Conservation (phyloP, 2,888 invertebrate species). For the Stenichneumon culpator region DNA sequence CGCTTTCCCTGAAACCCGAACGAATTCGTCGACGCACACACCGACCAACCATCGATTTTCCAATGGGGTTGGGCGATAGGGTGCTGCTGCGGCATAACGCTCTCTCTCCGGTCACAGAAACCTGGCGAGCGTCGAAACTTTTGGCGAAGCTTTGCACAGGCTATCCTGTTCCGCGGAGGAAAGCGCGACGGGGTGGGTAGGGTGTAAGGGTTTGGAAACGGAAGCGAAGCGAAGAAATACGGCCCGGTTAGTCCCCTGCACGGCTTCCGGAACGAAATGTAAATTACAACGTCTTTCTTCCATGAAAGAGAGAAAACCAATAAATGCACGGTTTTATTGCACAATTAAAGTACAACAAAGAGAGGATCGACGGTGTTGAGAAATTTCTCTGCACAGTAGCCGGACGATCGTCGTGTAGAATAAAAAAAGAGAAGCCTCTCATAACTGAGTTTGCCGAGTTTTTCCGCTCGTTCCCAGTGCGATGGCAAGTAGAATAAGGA, state of each 20-base stretch:
- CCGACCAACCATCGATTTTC: slow-evolving; percentile 66
- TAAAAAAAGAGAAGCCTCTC: slow-evolving; percentile 9
- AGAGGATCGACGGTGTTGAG: neutral
- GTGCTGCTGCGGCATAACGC: slow-evolving; percentile 2
- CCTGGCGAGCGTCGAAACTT: slow-evolving; percentile 32
- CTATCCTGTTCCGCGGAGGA: slow-evolving; percentile 40
- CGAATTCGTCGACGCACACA: slow-evolving; percentile 64
- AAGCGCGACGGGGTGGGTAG: neutral
- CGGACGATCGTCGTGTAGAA: slow-evolving; percentile 20
- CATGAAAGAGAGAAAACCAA: slow-evolving; percentile 16
- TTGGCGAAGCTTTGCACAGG: slow-evolving; percentile 58
- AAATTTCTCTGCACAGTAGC: slow-evolving; percentile 17
- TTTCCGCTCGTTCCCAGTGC: slow-evolving; percentile 55
- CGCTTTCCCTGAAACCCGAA: slow-evolving; percentile 21
- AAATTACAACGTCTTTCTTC: slow-evolving; percentile 11
- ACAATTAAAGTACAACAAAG: slow-evolving; percentile 8
- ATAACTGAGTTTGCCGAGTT: slow-evolving; percentile 43
- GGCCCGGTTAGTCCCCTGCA: slow-evolving; percentile 43
- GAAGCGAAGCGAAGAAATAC: slow-evolving; percentile 61
- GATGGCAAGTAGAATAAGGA: neutral
- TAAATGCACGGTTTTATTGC: slow-evolving; percentile 1
- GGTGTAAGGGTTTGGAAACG: slow-evolving; percentile 22
- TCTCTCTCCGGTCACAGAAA: neutral
- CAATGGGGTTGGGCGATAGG: slow-evolving; percentile 47
- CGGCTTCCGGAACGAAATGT: slow-evolving; percentile 47